These are phyloP conservation scores for Rhinichthys klamathensis DNA, from an alignment of 2,113 vertebrate species.

Conservation along the genomic window DNA sequence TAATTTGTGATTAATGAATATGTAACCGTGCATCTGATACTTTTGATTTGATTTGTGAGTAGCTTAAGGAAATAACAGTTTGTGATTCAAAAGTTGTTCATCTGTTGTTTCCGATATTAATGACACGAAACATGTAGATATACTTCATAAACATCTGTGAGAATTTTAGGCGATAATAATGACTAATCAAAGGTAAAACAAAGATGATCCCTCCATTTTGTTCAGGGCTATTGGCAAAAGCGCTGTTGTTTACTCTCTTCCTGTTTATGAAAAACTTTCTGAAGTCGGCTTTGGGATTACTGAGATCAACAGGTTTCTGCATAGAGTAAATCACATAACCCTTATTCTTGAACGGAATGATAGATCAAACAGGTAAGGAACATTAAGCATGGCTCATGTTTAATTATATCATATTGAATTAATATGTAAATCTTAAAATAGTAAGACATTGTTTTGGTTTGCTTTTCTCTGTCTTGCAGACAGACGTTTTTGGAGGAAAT, in stretches of 20 bases:
- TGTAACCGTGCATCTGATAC: not conserved
- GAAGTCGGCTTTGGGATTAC: conserved; percentile 7
- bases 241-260: not conserved
- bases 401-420: not conserved
- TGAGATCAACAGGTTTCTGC: not conserved
- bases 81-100: not conserved
- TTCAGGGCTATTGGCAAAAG: not conserved
- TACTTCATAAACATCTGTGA: not conserved
- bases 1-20: not conserved
- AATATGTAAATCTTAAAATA: not conserved
- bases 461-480: not conserved
- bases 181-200: not conserved
- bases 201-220: not conserved
- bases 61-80: too few relatives aligned
- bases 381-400: not conserved
- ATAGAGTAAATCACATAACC: not conserved
- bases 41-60: not conserved
- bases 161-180: not conserved
- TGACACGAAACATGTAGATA: not conserved
- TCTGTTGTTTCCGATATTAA: not conserved
- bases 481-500: too few relatives aligned
- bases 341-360: not conserved
- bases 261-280: conserved; percentile 21
- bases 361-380: not conserved
- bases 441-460: not conserved